phyloP scores from a whole-genome alignment of 2,888 invertebrate genomes.

The Caenorhabditis japonica region DNA sequence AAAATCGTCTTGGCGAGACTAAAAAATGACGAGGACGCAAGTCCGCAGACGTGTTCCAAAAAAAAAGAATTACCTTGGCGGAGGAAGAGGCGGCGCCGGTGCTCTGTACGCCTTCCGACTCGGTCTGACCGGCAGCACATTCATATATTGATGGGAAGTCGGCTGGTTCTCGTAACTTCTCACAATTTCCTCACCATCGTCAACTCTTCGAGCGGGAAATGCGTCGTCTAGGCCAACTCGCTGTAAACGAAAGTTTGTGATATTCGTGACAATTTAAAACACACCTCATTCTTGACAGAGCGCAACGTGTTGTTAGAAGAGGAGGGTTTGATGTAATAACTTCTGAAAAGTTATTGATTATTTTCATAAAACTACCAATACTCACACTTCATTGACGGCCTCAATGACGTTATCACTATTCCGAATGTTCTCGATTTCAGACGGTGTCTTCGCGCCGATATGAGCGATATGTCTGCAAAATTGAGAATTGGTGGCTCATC shows the following conservation, averaged over 20 bases:
- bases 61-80: slow-evolving; percentile 21
- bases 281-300: slow-evolving; percentile 6
- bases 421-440: slow-evolving; percentile 32
- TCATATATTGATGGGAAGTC: slow-evolving; percentile 35
- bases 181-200: neutral
- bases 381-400: slow-evolving; percentile 28
- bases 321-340: slow-evolving; percentile 36
- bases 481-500: neutral
- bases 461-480: slow-evolving; percentile 49
- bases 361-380: neutral
- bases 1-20: too few species aligned
- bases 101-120: slow-evolving; percentile 39
- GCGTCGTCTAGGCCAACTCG: slow-evolving; percentile 34
- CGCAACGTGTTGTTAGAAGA: slow-evolving; percentile 24
- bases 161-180: slow-evolving; percentile 46
- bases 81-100: slow-evolving; percentile 36
- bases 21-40: neutral
- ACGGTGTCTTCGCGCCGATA: slow-evolving; percentile 12
- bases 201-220: slow-evolving; percentile 12
- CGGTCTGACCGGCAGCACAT: slow-evolving; percentile 16
- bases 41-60: neutral
- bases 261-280: neutral
- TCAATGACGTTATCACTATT: slow-evolving; percentile 32
- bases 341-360: slow-evolving; percentile 28
- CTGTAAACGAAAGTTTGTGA: slow-evolving; percentile 14